Evolutionary conservation across 1,140 invertebrate species (phyloP), one percentile per base, ranked within the genome.

Genomic region (Drosophila serrata): DNA sequence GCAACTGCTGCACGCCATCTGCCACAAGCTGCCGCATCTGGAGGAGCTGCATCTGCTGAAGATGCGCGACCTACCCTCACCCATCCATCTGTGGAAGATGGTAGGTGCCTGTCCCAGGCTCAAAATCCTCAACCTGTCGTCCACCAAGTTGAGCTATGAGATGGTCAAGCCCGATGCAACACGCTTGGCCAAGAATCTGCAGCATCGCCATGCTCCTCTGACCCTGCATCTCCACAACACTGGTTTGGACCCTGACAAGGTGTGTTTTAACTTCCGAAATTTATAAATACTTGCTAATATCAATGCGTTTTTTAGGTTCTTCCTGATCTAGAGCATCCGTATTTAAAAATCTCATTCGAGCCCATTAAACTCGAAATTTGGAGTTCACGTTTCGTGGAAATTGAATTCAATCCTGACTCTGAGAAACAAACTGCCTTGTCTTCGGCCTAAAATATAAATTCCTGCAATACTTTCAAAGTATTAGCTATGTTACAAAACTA

Each of bases 361-460:
- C 63, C 63, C 4, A 35, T 73, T 8, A 12, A 59, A 31, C 22
- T 82, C 6, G n/a, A 82, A 43, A 11, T 68, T 13, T 79, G 69
- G 70, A 76, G 65, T n/a, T 58, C 75, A 6, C 55, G 82, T 12
- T 86, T 86, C 57, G 29, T 87, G 5, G 79, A 86, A 68, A 63
- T 86, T 24, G 62, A 64, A 24, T 70, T 85, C 15, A 13, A 17
- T 17, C 15, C 48, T 12, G 43, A 65, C 15, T 45, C 27, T 11
- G 8, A 24, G 12, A 15, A 53, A 22, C 17, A 13, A 4, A 24
- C 3, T 5, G 19, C 43, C 22, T 46, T 46, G 3, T 24, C 45
- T 37, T 37, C 13, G 22, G 2, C 15, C n/a, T 55, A 15, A 55
- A 37, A 55, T 37, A 24, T 11, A 24, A 53, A 37, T 37, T 22